phyloP scores from a whole-genome alignment of 2,888 invertebrate species.

The Trypoxylon attenuatum region DNA sequence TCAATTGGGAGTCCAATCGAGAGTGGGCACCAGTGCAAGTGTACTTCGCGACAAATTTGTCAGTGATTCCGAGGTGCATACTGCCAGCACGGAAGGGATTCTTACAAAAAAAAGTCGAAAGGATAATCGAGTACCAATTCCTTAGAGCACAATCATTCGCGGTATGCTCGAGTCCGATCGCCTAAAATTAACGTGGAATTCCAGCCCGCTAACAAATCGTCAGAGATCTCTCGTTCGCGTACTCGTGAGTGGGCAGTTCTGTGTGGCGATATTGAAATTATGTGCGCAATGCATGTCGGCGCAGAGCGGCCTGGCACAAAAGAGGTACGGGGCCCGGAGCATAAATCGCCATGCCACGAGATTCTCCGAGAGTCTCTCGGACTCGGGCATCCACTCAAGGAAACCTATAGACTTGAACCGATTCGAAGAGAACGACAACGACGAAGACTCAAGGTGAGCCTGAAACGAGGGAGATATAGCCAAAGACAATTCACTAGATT shows the following conservation, averaged over 20 bases:
- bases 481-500: not conserved
- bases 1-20: no score
- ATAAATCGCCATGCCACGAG: slow-evolving; percentile 49
- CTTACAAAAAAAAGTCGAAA: no score
- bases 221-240: slow-evolving; percentile 1
- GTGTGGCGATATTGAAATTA: slow-evolving; percentile 50
- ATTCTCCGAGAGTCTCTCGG: slow-evolving; percentile 29
- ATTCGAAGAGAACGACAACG: not conserved
- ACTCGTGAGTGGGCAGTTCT: slow-evolving; percentile 26
- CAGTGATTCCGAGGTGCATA: no score
- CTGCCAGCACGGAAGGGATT: no score
- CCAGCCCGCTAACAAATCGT: slow-evolving; percentile 12
- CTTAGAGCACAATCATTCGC: no score
- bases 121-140: no score
- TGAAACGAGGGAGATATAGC: slow-evolving; percentile 18
- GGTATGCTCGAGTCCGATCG: not conserved
- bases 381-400: not conserved
- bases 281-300: slow-evolving; percentile 40
- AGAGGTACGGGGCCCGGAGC: slow-evolving; percentile 20
- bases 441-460: slow-evolving; percentile 6
- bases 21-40: no score
- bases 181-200: slow-evolving; percentile 26
- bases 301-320: slow-evolving; percentile 47
- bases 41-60: no score
- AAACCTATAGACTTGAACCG: slow-evolving; percentile 24